Base-by-base conservation (phyloP, 1,140 invertebrate species). In the Druon quercuslanigerum region DNA sequence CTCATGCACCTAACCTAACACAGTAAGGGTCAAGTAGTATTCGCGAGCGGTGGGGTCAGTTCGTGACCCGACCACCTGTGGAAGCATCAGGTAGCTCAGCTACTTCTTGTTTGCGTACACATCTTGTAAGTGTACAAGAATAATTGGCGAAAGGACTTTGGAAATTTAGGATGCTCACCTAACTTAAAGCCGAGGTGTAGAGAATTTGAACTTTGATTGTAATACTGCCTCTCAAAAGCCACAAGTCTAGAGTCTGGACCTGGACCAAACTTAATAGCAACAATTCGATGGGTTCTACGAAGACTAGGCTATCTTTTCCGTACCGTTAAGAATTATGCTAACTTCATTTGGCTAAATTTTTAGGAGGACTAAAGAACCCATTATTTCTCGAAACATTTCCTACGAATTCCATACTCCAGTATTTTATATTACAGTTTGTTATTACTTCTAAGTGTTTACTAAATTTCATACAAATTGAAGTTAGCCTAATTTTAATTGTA, bases 31-130 rank as follows among this genome's bases (percentile, higher is more conserved):
- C 79, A 83, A 83, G 78, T 74, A 77, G 82, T 20, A 77, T 77
- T 80, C 57, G 77, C 76, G 76, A 79, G 79, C 80, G 81, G 76
- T 80, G 83, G 85, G 87, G 86, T 89, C 87, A 88, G 86, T 86
- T 87, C 86, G 85, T 87, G 86, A 90, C 87, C 86, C 88, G 87
- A 90, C 88, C 88, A 90, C 88, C 88, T 90, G 88, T 90, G 85
- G 88, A 89, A 88, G 86, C 86, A 79, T 83, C 82, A 83, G 83
- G 83, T 87, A 84, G 85, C 20, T 40, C n/a, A 66, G 25, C 84
- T 85, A 86, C 85, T 88, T 87, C 85, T 87, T 86, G 86, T 87
- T 88, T 87, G 86, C 86, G 76, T 84, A 82, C 83, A 87, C 84
- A 84, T 85, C 87, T 86, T 87, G 86, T 87, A 86, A 78, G 83